Evolutionary conservation across 2,888 invertebrate species (phyloP).

Genomic region (Dorcus parallelipipedus): DNA sequence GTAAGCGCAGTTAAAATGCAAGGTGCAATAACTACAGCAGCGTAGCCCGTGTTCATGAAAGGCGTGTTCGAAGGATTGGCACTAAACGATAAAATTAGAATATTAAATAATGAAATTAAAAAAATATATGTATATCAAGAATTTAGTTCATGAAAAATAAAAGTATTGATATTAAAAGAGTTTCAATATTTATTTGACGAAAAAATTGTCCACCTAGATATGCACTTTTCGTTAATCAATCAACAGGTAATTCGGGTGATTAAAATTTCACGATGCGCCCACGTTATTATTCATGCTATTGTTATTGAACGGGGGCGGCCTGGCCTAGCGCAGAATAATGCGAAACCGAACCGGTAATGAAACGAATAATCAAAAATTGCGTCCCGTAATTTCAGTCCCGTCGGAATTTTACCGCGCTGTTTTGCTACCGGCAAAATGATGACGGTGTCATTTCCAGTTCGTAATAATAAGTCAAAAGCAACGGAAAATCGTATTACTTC

Average conservation of each 20-base stretch:
- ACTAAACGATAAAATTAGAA: no score
- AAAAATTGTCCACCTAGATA: no score
- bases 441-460: constrained; percentile 1
- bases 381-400: constrained; percentile 3
- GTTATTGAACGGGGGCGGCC: background rate
- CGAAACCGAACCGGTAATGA: background rate
- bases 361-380: constrained; percentile 10
- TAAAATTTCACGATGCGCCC: background rate
- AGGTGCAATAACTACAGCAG: no score
- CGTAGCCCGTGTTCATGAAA: no score
- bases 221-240: background rate
- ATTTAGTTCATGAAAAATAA: no score
- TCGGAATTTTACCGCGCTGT: constrained; percentile 6
- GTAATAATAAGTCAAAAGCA: background rate
- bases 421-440: constrained; percentile 3
- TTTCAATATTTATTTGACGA: no score
- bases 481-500: background rate
- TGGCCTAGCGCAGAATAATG: background rate
- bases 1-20: no score
- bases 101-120: no score
- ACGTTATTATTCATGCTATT: background rate
- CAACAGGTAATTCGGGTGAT: background rate
- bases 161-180: no score
- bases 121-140: no score
- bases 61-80: no score